A percentile compares a stretch with the other conserved stretches of the same genome.
These are phyloP conservation scores for Upupa epops DNA, from an alignment of 2,113 vertebrate genomes.

Conservation along the genomic window DNA sequence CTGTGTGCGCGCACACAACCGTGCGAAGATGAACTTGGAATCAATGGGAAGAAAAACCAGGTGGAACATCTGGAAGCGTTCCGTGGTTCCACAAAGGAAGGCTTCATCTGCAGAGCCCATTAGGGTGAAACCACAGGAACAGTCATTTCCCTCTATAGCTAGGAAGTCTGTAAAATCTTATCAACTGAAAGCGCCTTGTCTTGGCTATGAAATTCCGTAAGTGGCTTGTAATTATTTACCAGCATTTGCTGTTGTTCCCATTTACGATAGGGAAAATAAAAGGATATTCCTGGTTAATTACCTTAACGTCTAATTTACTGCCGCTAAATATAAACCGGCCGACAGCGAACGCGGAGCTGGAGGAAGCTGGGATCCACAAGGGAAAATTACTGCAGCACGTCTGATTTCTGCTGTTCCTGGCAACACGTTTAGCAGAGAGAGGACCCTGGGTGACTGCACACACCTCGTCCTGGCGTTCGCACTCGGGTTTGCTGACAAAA, in stretches of 20 bases:
- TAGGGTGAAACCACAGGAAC: neutral
- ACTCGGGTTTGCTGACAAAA: neutral
- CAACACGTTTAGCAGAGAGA: neutral
- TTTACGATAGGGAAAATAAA: constrained; percentile 12
- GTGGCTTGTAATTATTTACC: constrained; percentile 56
- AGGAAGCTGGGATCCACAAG: neutral
- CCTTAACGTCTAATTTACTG: neutral
- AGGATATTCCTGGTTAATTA: constrained; percentile 41
- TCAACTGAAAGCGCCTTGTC: constrained; percentile 18
- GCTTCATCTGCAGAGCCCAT: constrained; percentile 4
- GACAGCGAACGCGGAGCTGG: neutral
- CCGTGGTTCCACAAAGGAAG: neutral
- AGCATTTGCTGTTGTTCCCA: constrained; percentile 26
- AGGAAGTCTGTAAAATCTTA: constrained; percentile 15
- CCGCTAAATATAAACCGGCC: constrained; percentile 8
- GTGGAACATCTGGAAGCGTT: constrained; percentile 2
- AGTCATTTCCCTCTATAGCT: constrained; percentile 30
- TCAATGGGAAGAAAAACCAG: neutral
- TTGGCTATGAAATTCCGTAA: constrained; percentile 30
- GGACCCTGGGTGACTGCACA: neutral
- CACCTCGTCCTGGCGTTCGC: fast-evolving
- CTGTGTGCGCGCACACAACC: neutral
- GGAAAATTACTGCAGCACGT: neutral
- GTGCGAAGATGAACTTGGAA: neutral
- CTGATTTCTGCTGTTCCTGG: neutral